Evolutionary conservation across 37 sponge, comb jelly and placozoan genomes (phyloP).

Genomic region (Chondrilla cf. caribensis): DNA sequence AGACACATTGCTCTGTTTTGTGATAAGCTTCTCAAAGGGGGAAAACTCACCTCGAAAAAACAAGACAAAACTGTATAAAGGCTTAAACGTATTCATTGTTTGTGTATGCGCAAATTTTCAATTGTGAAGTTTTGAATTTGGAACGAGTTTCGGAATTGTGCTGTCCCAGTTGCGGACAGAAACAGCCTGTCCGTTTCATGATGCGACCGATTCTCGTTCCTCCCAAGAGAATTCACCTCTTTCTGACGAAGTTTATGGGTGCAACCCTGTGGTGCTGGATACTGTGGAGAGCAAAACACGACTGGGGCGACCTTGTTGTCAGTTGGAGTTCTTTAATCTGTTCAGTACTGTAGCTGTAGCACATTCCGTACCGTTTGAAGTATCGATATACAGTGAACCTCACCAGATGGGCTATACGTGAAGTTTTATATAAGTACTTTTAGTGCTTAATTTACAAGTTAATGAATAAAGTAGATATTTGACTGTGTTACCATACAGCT

Average conservation of each 20-base stretch:
- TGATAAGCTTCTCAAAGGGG: constrained; percentile 82
- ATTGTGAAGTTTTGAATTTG: not conserved
- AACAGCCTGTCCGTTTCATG: no score
- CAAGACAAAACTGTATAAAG: no score
- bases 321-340: constrained; percentile 6
- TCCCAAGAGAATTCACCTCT: constrained; percentile 31
- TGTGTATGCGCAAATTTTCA: not conserved
- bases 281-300: constrained; percentile 88
- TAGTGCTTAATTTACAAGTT: no score
- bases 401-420: no score
- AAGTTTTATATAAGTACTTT: no score
- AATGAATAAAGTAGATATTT: no score
- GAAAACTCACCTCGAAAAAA: constrained; percentile 9
- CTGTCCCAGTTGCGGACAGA: no score
- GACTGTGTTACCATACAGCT: no score
- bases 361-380: no score
- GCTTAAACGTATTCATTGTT: no score
- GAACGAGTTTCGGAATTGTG: not conserved
- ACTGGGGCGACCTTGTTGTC: constrained; percentile 84
- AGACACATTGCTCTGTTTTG: constrained; percentile 89
- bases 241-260: constrained; percentile 67
- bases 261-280: constrained; percentile 90
- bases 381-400: no score
- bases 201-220: constrained; percentile 47
- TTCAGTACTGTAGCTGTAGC: no score